Evolutionary conservation across 1,140 invertebrate genomes (phyloP).

Genomic region (Drosophila nigromelanica): DNA sequence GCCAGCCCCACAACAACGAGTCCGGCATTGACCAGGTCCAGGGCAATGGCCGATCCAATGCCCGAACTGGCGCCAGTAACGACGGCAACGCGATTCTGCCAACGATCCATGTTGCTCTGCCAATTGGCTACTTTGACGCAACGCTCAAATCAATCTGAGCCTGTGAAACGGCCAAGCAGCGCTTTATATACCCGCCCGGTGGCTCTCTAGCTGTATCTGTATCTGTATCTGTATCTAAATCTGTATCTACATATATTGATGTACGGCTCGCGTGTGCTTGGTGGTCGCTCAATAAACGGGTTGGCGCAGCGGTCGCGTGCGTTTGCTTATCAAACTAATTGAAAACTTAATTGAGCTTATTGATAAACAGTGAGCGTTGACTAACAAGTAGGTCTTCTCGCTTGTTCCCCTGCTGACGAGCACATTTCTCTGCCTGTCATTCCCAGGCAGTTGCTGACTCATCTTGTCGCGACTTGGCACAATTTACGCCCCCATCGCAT

Average conservation of each 20-base stretch:
- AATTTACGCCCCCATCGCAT: neutral
- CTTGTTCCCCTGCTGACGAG: neutral
- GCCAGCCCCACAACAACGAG: slow-evolving; percentile 89
- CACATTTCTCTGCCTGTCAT: neutral
- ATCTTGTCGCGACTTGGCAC: neutral
- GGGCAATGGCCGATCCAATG: slow-evolving; percentile 87
- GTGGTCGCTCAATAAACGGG: neutral
- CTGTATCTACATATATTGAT: neutral
- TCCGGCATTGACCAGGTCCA: slow-evolving; percentile 86
- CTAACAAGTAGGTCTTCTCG: slow-evolving; percentile 1
- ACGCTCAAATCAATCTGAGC: slow-evolving; percentile 3
- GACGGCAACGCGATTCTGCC: slow-evolving; percentile 88
- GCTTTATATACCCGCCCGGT: slow-evolving; percentile 41
- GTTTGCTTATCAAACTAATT: slow-evolving; percentile 18
- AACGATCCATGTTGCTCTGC: slow-evolving; percentile 86
- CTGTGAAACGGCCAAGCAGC: neutral
- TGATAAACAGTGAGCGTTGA: slow-evolving; percentile 8
- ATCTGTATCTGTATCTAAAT: neutral
- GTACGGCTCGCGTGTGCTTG: neutral
- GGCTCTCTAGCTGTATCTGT: neutral
- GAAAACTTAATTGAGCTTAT: slow-evolving; percentile 4
- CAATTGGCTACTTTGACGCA: neutral
- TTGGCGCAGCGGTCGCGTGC: slow-evolving; percentile 3
- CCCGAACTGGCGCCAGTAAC: slow-evolving; percentile 90
- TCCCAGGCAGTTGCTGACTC: neutral